These are phyloP conservation scores for Eristalinus sepulchralis DNA, from an alignment of 2,888 invertebrate genomes.

Conservation along the genomic window DNA sequence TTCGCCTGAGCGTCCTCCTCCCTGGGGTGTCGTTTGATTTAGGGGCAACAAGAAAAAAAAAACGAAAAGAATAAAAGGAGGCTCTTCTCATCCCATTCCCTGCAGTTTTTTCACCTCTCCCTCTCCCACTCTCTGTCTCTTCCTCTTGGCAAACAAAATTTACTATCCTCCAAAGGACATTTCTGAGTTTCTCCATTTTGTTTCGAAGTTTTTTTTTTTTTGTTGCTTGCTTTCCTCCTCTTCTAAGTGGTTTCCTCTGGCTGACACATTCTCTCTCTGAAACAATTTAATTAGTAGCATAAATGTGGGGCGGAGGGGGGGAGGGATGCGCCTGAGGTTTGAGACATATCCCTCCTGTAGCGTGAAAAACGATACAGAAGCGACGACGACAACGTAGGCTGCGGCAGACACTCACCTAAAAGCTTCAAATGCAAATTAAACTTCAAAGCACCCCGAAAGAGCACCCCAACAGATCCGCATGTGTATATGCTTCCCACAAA, in stretches of 20 bases:
- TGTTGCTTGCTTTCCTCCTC: not conserved
- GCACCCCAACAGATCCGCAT: not conserved
- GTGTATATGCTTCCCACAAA: not conserved
- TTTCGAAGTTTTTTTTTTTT: not conserved
- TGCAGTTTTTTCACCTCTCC: conserved; percentile 7
- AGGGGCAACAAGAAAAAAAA: conserved; percentile 3
- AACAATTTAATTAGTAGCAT: conserved; percentile 61
- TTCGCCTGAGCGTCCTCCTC: not conserved
- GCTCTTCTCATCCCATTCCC: not conserved
- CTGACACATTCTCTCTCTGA: conserved; percentile 48
- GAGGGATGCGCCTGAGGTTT: not conserved
- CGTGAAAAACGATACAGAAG: conserved; percentile 35
- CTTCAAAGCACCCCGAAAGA: conserved; percentile 45
- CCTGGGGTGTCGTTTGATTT: conserved; percentile 31
- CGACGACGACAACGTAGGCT: not conserved
- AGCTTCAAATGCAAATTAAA: conserved; percentile 52
- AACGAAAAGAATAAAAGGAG: not conserved
- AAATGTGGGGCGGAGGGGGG: conserved; percentile 26
- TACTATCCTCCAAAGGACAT: conserved; percentile 39
- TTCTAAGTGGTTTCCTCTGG: conserved; percentile 11
- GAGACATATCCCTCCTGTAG: conserved; percentile 16
- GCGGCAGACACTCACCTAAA: too few relatives aligned
- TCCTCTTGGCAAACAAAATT: conserved; percentile 41
- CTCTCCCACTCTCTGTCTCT: not conserved
- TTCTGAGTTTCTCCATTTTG: conserved; percentile 3